These are phyloP conservation scores for Spea bombifrons DNA, from an alignment of 2,113 vertebrate genomes.

Conservation along the genomic window DNA sequence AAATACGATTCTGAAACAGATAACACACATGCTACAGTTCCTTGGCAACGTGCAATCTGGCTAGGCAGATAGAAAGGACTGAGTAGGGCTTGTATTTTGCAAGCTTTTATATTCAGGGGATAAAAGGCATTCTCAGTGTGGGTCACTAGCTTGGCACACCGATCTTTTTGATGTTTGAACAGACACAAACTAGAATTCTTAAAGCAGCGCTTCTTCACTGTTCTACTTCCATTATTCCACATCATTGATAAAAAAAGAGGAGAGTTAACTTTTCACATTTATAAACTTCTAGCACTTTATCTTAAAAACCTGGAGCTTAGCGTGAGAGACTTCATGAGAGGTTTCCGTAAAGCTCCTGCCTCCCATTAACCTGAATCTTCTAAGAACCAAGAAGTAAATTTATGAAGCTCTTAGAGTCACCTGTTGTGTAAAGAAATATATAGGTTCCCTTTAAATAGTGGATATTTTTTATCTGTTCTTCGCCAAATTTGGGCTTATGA, in stretches of 20 bases:
- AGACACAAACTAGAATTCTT: slow-evolving; percentile 25
- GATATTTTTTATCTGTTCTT: no score
- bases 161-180: slow-evolving; percentile 33
- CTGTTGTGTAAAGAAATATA: background rate
- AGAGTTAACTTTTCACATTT: slow-evolving; percentile 43
- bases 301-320: background rate
- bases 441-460: no score
- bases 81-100: slow-evolving; percentile 4
- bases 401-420: background rate
- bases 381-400: background rate
- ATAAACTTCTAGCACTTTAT: slow-evolving; percentile 30
- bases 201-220: slow-evolving; percentile 31
- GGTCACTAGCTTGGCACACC: slow-evolving; percentile 35
- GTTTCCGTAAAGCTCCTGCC: background rate
- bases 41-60: slow-evolving; percentile 23
- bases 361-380: background rate
- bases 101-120: slow-evolving; percentile 37
- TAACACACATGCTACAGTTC: slow-evolving; percentile 3
- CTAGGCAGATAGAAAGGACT: background rate
- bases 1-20: slow-evolving; percentile 24
- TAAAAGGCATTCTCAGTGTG: slow-evolving; percentile 36
- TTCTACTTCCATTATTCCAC: slow-evolving; percentile 37
- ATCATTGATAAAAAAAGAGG: slow-evolving; percentile 19
- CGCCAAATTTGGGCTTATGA: no score
- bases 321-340: slow-evolving; percentile 4